Percentiles rank a stretch among this genome's conserved stretches.
phyloP scores from a whole-genome alignment of 2,797 vertebrate species.

The Semaprochilodus insignis region DNA sequence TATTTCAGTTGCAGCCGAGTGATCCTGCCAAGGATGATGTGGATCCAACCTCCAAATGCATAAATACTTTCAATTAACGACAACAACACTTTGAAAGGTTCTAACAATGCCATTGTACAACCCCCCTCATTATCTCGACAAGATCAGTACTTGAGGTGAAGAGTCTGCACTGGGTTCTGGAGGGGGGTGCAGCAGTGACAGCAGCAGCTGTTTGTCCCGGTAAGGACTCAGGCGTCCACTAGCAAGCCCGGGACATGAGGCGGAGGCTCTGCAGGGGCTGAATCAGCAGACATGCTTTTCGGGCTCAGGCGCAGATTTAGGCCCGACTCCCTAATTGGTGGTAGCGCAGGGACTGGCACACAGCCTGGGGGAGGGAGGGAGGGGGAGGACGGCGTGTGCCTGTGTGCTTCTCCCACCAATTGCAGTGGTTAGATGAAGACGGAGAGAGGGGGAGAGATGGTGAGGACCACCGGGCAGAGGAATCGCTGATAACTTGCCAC shows the following conservation, averaged over 20 bases:
- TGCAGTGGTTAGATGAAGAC: slow-evolving; percentile 78
- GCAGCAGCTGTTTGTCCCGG: slow-evolving; percentile 31
- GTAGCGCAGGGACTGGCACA: slow-evolving; percentile 75
- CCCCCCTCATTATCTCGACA: background rate
- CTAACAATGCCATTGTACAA: background rate
- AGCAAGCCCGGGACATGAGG: slow-evolving; percentile 28
- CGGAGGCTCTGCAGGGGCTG: slow-evolving; percentile 54
- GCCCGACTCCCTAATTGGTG: slow-evolving; percentile 82
- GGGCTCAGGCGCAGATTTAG: slow-evolving; percentile 87
- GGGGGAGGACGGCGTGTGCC: slow-evolving; percentile 76
- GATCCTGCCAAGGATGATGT: background rate
- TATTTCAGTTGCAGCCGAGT: background rate
- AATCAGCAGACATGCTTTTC: slow-evolving; percentile 84
- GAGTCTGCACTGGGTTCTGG: background rate
- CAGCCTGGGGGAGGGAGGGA: slow-evolving; percentile 61
- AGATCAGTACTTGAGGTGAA: slow-evolving; percentile 3
- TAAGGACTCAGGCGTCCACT: slow-evolving; percentile 35
- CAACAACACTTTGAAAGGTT: background rate
- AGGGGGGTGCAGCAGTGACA: slow-evolving; percentile 19
- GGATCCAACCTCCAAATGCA: background rate
- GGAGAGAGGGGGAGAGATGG: slow-evolving; percentile 39
- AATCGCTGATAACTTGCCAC: slow-evolving; percentile 30
- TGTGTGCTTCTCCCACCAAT: slow-evolving; percentile 77
- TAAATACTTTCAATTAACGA: background rate
- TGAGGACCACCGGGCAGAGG: slow-evolving; percentile 45